A percentile compares a stretch with the other conserved stretches of the same genome.
phyloP scores from a whole-genome alignment of 2,113 vertebrate genomes.

The Ochotona curzoniae region DNA sequence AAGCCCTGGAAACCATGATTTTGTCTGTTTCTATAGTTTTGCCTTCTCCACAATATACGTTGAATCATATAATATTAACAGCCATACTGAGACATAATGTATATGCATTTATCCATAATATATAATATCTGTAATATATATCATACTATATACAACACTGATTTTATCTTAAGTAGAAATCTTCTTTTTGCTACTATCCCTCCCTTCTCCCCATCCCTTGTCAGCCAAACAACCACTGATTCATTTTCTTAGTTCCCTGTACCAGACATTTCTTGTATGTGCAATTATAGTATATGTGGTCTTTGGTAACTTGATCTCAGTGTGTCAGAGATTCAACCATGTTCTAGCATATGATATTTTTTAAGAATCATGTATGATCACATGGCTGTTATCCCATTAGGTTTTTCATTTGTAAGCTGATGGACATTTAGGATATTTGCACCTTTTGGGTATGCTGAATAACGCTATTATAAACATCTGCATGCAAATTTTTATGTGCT shows the following conservation, averaged over 20 bases:
- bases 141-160: not conserved
- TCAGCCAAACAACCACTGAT: not conserved
- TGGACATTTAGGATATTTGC: not conserved
- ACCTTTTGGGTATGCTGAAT: not conserved
- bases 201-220: rapidly evolving
- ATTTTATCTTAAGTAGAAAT: not conserved
- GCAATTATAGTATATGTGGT: not conserved
- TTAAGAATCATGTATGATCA: not conserved
- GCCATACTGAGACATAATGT: not conserved
- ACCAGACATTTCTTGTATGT: not conserved
- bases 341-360: not conserved
- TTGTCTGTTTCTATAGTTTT: not conserved
- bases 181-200: not conserved
- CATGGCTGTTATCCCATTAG: not conserved
- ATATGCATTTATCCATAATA: not conserved
- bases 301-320: not conserved
- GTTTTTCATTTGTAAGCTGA: not conserved
- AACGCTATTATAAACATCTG: constrained; percentile 2
- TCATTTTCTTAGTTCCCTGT: not conserved
- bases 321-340: not conserved
- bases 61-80: constrained; percentile 14
- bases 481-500: not conserved
- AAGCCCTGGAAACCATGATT: not conserved
- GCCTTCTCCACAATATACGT: constrained; percentile 12
- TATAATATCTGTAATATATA: not conserved